These are phyloP conservation scores for Anguilla rostrata DNA, from an alignment of 2,113 vertebrate genomes.

Conservation along the genomic window DNA sequence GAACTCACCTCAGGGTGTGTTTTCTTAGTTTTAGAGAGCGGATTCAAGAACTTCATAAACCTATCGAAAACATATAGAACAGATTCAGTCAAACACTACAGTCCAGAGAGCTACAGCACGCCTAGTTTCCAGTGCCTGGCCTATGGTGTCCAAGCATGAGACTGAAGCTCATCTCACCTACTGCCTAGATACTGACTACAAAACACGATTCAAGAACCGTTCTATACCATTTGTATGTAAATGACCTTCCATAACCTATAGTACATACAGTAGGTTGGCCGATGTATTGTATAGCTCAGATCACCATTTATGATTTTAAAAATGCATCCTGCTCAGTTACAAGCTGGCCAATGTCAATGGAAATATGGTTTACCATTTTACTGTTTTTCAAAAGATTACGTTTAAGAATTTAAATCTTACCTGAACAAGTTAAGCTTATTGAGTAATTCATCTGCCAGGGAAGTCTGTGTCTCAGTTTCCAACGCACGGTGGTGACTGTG, in stretches of 20 bases:
- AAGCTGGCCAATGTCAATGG: not conserved
- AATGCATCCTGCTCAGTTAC: not conserved
- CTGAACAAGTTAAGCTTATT: slow-evolving; percentile 46
- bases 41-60: slow-evolving; percentile 53
- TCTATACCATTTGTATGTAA: not conserved
- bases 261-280: not conserved
- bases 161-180: too few relatives aligned
- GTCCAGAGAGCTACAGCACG: not conserved
- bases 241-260: not conserved
- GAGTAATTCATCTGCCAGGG: slow-evolving; percentile 47
- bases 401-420: slow-evolving; percentile 37
- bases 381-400: too few relatives aligned
- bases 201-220: too few relatives aligned
- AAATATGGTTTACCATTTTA: not conserved
- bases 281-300: not conserved
- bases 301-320: not conserved
- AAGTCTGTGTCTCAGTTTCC: slow-evolving; percentile 41
- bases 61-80: slow-evolving; percentile 38
- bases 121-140: not conserved
- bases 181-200: too few relatives aligned
- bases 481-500: slow-evolving; percentile 22
- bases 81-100: not conserved
- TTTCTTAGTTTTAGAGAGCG: slow-evolving; percentile 19
- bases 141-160: not conserved
- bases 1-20: slow-evolving; percentile 44